These are phyloP conservation scores for Hirtodrosophila confusa DNA, from an alignment of 2,888 invertebrate species.

Conservation along the genomic window DNA sequence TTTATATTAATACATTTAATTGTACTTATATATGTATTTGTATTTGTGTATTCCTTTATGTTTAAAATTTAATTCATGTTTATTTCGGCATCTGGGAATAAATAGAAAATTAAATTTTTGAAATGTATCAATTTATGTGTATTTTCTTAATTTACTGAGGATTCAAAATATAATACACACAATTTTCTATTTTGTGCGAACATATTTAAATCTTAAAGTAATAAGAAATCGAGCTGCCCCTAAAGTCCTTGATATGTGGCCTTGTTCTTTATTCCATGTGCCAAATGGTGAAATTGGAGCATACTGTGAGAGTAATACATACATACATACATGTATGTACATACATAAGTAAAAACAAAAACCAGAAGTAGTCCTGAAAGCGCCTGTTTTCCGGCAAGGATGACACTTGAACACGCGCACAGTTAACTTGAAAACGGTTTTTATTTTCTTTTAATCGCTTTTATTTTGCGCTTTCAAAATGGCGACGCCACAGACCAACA, in stretches of 20 bases:
- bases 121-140: neutral
- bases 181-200: neutral
- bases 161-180: too few relatives aligned
- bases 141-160: neutral
- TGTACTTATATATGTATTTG: too few relatives aligned
- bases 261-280: conserved; percentile 18
- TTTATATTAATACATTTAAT: too few relatives aligned
- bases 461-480: conserved; percentile 56
- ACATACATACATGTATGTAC: too few relatives aligned
- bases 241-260: conserved; percentile 27
- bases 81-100: too few relatives aligned
- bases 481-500: conserved; percentile 58
- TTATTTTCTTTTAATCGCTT: conserved; percentile 7
- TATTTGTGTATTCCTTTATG: too few relatives aligned
- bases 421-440: conserved; percentile 31
- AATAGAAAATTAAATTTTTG: too few relatives aligned
- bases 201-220: conserved; percentile 7
- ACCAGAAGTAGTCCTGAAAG: conserved; percentile 5
- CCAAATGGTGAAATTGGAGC: conserved; percentile 52
- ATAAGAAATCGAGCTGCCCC: conserved; percentile 4
- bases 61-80: too few relatives aligned
- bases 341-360: conserved; percentile 21
- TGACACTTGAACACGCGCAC: conserved; percentile 63
- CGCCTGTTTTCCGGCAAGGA: conserved; percentile 31
- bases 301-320: conserved; percentile 15